Evolutionary conservation across 92 coral and sea anemone genomes (phyloP), one percentile per base, ranked within the genome.

Genomic region (Heteractis magnifica): DNA sequence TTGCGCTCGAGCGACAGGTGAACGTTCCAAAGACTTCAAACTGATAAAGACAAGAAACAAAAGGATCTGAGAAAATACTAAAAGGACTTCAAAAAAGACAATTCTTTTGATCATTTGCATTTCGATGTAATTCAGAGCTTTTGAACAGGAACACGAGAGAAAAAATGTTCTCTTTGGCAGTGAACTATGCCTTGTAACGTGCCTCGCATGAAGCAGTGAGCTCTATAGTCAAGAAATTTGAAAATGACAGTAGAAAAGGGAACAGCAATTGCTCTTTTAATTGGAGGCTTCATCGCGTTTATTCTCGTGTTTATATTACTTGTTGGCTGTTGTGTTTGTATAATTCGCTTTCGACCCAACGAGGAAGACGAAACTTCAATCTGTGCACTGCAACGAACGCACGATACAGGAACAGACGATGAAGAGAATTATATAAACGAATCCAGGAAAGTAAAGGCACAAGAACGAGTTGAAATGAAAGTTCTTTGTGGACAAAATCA

Each of bases 261-360:
- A 58, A 79, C 82, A 3, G 82, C 82, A 19, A 56, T 79, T 79
- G 82, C 82, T 79, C 71, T 79, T 23, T 48, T 79, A 14, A 62
- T 79, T 62, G 82, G 82, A 9, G 82, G 82, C 1, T 79, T 55
- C 53, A 49, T 79, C 4, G 82, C 82, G 4, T 79, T 79, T 48
- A 58, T 79, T 49, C 15, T 79, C 19, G 82, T 79, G 15, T 55
- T 79, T 26, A 34, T 62, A 13, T 48, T 79, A 10, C 71, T 79
- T 6, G 82, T 79, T 79, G 82, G 82, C 4, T 79, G 82, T 20
- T 79, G 82, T 49, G 72, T 79, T 41, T 79, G 82, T 56, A 21
- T 79, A 19, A 79, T 79, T 79, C 82, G 82, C 20, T 58, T 56
- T 58, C 82, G 82, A 55, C 82, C 82, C 8, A 62, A 79, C 53